Conservation (phyloP, 2,113 vertebrate species). For the Amblyornis subalaris region DNA sequence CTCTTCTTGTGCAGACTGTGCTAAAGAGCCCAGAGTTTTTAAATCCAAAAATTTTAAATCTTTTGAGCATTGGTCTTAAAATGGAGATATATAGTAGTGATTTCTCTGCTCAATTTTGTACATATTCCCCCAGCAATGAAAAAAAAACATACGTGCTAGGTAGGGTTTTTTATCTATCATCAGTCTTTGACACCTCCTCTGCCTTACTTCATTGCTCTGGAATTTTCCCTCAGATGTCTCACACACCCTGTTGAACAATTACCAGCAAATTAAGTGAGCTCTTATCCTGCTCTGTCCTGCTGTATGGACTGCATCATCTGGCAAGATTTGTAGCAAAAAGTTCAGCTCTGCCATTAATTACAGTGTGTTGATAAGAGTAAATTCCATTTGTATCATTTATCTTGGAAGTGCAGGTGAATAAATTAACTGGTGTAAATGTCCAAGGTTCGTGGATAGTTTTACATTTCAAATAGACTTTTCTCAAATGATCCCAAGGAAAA, state of each 20-base stretch:
- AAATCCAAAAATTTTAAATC: not conserved
- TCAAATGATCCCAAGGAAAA: not conserved
- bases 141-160: not conserved
- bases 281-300: not conserved
- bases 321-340: not conserved
- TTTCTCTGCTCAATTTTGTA: not conserved
- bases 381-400: not conserved
- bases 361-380: not conserved
- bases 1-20: not conserved
- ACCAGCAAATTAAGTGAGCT: not conserved
- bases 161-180: not conserved
- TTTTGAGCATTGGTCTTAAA: not conserved
- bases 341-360: not conserved
- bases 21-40: not conserved
- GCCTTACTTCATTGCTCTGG: not conserved
- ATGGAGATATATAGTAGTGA: not conserved
- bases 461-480: not conserved
- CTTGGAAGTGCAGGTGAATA: not conserved
- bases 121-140: not conserved
- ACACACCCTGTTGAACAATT: not conserved
- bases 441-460: not conserved
- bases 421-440: not conserved
- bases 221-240: not conserved
- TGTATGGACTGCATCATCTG: not conserved
- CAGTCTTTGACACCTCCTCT: not conserved